phyloP scores from a whole-genome alignment of 2,113 vertebrate genomes.

The Mus pahari region DNA sequence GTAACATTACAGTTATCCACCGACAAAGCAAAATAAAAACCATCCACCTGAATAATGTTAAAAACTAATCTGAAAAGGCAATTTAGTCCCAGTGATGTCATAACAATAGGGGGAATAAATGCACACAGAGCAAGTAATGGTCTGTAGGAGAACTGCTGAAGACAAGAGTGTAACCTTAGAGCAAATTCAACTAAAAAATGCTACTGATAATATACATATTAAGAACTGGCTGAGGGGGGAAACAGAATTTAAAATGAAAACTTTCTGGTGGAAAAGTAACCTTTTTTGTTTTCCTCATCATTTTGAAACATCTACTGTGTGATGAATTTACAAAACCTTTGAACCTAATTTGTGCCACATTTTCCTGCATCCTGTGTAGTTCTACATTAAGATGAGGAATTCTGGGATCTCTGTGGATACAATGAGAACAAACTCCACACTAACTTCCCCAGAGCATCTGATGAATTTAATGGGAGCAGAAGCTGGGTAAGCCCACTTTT shows the following conservation, averaged over 20 bases:
- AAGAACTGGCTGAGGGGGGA: background rate
- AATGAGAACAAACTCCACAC: background rate
- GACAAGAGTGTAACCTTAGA: slow-evolving; percentile 40
- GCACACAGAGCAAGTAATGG: slow-evolving; percentile 21
- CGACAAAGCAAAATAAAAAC: background rate
- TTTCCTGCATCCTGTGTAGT: background rate
- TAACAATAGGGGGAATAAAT: background rate
- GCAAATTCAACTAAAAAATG: background rate
- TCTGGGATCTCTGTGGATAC: background rate
- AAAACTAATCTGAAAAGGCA: background rate
- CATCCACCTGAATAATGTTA: background rate
- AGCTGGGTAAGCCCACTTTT: background rate
- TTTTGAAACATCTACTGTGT: slow-evolving; percentile 9
- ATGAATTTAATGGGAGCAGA: background rate
- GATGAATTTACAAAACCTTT: background rate
- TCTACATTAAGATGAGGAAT: background rate
- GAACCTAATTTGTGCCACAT: background rate
- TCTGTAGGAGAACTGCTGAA: background rate
- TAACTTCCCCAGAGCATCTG: background rate
- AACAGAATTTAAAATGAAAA: slow-evolving; percentile 10
- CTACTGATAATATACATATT: background rate
- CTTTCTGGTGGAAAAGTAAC: background rate
- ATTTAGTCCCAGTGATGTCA: rapidly evolving
- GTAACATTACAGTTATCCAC: background rate
- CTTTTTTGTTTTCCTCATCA: slow-evolving; percentile 55